Percentiles rank a stretch among this genome's conserved stretches.
These are phyloP conservation scores for Leucoraja erinaceus DNA, from an alignment of 2,113 vertebrate genomes.

Conservation along the genomic window DNA sequence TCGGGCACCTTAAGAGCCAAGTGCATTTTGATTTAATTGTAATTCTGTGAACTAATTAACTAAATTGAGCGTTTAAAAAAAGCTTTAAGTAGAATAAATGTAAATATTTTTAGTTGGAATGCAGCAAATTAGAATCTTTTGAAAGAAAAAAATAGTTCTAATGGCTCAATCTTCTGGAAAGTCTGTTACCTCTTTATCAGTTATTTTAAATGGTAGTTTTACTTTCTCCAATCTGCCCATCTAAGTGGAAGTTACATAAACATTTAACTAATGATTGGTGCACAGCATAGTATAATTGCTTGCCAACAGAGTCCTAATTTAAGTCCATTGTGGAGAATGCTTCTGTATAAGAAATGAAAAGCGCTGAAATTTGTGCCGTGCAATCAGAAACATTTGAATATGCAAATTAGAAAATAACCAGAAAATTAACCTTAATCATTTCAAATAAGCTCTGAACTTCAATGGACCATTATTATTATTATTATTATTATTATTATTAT, in stretches of 20 bases:
- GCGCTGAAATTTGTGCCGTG: slow-evolving; percentile 19
- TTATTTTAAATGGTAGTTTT: slow-evolving; percentile 23
- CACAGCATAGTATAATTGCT: slow-evolving; percentile 10
- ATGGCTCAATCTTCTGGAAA: background rate
- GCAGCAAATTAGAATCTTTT: background rate
- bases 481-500: too few species aligned
- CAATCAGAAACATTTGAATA: slow-evolving; percentile 34
- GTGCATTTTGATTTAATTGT: too few species aligned
- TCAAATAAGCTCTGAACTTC: too few species aligned
- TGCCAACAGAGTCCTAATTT: slow-evolving; percentile 31
- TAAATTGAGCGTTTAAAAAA: background rate
- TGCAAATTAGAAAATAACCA: slow-evolving; percentile 37
- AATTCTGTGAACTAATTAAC: too few species aligned
- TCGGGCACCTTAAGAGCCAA: too few species aligned
- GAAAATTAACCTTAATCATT: slow-evolving; percentile 28
- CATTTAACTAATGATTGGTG: slow-evolving; percentile 9
- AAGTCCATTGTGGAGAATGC: slow-evolving; percentile 33
- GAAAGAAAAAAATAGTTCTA: background rate
- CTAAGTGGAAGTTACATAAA: slow-evolving; percentile 26
- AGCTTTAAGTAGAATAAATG: background rate
- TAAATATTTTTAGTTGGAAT: background rate
- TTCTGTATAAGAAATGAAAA: slow-evolving; percentile 34
- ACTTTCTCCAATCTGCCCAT: slow-evolving; percentile 22
- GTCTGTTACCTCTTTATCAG: background rate
- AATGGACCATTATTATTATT: too few species aligned